A percentile compares a stretch with the other conserved stretches of the same genome.
Evolutionary conservation across 2,113 vertebrate species (phyloP).

Genomic region (Corythoichthys haematopterus): DNA sequence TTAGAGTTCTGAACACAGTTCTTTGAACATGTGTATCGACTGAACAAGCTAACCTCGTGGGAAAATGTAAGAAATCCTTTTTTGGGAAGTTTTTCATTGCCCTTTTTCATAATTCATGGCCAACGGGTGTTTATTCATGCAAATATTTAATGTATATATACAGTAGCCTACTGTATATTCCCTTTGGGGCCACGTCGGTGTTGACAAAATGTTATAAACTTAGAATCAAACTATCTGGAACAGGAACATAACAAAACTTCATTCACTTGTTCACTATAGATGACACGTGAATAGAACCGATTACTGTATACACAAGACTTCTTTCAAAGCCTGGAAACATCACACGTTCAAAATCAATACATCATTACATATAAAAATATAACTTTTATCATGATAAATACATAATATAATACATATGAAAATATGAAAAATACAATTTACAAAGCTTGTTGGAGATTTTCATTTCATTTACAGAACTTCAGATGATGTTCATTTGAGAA

Average conservation of each 20-base stretch:
- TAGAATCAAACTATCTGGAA: neutral
- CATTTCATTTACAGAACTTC: conserved; percentile 17
- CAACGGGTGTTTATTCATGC: too few relatives aligned
- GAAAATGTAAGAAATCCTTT: too few relatives aligned
- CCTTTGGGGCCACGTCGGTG: too few relatives aligned
- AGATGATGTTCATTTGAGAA: neutral
- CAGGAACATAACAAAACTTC: neutral
- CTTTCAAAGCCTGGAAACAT: neutral
- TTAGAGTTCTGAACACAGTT: too few relatives aligned
- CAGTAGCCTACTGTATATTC: too few relatives aligned
- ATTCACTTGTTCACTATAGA: neutral
- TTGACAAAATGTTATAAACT: neutral
- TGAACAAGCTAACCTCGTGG: too few relatives aligned
- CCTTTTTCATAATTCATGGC: too few relatives aligned
- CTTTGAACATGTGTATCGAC: too few relatives aligned
- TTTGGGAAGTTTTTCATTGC: too few relatives aligned
- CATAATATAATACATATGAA: neutral
- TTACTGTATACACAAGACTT: neutral
- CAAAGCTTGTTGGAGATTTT: conserved; percentile 15
- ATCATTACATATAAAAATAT: too few relatives aligned
- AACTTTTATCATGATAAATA: neutral
- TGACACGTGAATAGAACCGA: neutral
- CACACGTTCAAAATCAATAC: too few relatives aligned
- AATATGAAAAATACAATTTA: neutral
- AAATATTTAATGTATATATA: too few relatives aligned